Evolutionary conservation across 2,797 vertebrate species (phyloP).

Genomic region (Typhlichthys eigenmanni): DNA sequence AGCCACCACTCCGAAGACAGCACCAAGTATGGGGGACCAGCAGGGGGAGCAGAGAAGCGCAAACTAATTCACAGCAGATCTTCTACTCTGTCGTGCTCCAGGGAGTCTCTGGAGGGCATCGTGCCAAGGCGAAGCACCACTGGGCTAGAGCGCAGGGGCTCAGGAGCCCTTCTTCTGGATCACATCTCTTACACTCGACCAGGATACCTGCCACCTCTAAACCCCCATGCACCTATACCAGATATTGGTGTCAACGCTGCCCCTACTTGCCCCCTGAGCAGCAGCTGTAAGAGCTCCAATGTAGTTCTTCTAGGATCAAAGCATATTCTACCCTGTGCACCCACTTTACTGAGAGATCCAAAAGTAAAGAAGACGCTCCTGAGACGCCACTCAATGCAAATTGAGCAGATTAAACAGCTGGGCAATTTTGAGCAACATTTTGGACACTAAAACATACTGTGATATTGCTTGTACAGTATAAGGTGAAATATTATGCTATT

Average conservation of each 20-base stretch:
- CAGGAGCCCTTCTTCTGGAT: conserved; percentile 78
- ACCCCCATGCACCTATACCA: conserved; percentile 73
- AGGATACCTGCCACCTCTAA: conserved; percentile 87
- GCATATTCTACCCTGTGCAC: conserved; percentile 73
- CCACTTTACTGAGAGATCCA: conserved; percentile 75
- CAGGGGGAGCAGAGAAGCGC: conserved; percentile 66
- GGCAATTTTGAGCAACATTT: conserved; percentile 79
- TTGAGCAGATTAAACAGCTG: conserved; percentile 86
- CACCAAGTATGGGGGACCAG: conserved; percentile 26
- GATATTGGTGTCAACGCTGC: conserved; percentile 70
- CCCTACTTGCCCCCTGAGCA: conserved; percentile 30
- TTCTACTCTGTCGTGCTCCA: conserved; percentile 74
- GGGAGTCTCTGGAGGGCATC: conserved; percentile 76
- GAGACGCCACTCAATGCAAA: conserved; percentile 88
- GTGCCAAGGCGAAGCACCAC: conserved; percentile 67
- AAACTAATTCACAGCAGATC: conserved; percentile 75
- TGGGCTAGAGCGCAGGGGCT: conserved; percentile 77
- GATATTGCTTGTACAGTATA: neutral
- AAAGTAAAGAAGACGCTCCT: conserved; percentile 81
- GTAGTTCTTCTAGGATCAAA: conserved; percentile 68
- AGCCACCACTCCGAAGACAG: conserved; percentile 52
- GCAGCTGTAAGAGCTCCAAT: conserved; percentile 45
- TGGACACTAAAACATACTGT: conserved; percentile 52
- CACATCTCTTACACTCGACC: conserved; percentile 78
- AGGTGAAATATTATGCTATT: neutral